Evolutionary conservation across 1,140 invertebrate genomes (phyloP), one percentile per base, ranked within the genome.

Genomic region (Heterodera carotae): DNA sequence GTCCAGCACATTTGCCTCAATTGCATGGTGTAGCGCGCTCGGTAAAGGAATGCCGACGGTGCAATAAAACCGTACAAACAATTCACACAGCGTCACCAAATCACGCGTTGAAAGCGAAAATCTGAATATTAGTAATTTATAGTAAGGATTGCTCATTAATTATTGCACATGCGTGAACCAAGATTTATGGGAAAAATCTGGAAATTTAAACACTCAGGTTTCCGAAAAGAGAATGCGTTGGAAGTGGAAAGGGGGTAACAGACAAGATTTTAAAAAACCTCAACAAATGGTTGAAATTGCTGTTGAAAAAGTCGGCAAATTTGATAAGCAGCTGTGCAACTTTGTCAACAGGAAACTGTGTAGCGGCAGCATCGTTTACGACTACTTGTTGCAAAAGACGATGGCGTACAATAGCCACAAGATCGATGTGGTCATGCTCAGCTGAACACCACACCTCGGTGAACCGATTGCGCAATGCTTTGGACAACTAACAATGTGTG

Each of bases 381-480:
- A 27, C 43, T 43, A 15, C 12, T 1, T 18, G 48, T 18, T 53
- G 12, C 18, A 18, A 4, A 15, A 81, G 68, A n/a, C 76, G 67
- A 27, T 56, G 70, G 15, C 39, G 33, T 59, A 84, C 91, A 78
- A 96, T 91, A 67, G 95, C 94, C 12, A 88, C 83, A 4, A 92
- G 88, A 27, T 97, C 89, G 89, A 98, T 95, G 67, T 89, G 88
- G 33, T 91, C 88, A 15, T 89, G 90, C 36, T 92, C 92, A 78
- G 90, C 90, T 36, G 93, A 92, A 84, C 96, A 98, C 97, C 97
- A 99, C 85, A 99, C 96, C 90, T 99, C 97, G 0, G 97, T 99
- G 83, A 99, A 97, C 71, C 97, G 91, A 90, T 99, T 99, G 73
- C 97, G 91, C 4, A 99, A 88, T 0, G 97, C 97, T 12, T 96